phyloP scores from a whole-genome alignment of 2,888 invertebrate genomes.

The Sminthurides aquaticus region DNA sequence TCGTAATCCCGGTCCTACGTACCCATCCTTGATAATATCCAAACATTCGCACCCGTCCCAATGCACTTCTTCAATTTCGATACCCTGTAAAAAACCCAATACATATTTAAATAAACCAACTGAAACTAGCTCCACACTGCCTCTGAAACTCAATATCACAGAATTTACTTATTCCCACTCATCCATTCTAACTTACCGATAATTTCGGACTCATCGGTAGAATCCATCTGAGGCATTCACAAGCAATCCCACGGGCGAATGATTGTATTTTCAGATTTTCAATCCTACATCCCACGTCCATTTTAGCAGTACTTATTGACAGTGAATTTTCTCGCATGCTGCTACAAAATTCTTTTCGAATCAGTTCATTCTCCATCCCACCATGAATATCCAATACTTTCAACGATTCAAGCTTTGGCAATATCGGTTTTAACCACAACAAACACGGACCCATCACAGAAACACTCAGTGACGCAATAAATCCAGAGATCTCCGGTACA shows the following conservation, averaged over 20 bases:
- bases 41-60: neutral
- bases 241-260: neutral
- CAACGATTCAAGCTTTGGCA: neutral
- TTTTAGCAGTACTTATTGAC: neutral
- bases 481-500: neutral
- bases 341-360: neutral
- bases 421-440: neutral
- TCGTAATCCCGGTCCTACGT: neutral
- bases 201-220: neutral
- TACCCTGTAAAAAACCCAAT: neutral
- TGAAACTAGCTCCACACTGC: too few species aligned
- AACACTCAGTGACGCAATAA: neutral
- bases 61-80: neutral
- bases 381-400: neutral
- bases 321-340: neutral
- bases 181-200: neutral
- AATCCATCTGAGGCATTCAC: neutral
- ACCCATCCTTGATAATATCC: neutral
- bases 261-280: neutral
- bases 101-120: too few species aligned
- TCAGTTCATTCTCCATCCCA: conserved; percentile 1
- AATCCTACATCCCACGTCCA: neutral
- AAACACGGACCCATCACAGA: conserved; percentile 2
- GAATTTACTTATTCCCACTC: too few species aligned
- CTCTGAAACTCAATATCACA: too few species aligned